Evolutionary conservation across 2,888 invertebrate species (phyloP), one percentile per base, ranked within the genome.

Genomic region (Linhomoeus sp.): DNA sequence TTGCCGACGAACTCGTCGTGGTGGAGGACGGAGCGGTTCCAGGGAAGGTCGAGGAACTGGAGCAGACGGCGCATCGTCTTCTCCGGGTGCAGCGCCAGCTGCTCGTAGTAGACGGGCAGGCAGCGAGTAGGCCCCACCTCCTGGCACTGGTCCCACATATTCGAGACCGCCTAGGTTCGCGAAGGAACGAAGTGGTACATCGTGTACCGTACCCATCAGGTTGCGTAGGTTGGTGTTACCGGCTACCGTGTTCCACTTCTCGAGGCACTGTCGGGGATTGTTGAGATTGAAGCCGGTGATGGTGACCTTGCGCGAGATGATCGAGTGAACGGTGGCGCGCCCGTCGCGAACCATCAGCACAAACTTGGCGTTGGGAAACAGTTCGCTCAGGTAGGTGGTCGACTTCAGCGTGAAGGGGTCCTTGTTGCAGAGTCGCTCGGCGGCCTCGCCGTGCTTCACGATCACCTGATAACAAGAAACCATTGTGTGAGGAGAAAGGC

Each of bases 321-420:
- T 90, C 53, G 92, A 94, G 72, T 97, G 92, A 51, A 92, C 92
- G 24, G 92, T 90, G 51, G 94, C 97, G 53, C 97, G 77, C 25
- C 94, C 94, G 68, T 97, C 97, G 53, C 97, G 79, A 58, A 94
- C 80, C 88, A 94, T 90, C 69, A 94, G 84, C 58, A 97, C 75
- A 71, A 90, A 97, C 71, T 92, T 92, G 49, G 90, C 81, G 66
- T 88, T 87, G 41, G 97, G 94, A 71, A 97, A 99, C 51, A 97
- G 74, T 65, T 85, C 81, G 53, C 83, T 77, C 59, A 99, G 79
- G 69, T 86, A 94, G 46, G 81, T 79, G 63, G 88, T 88, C 76
- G 88, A 88, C 72, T 92, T 92, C 56, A 97, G 76, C 49, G 90
- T 90, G 56, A 97, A 78, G 45, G 97, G 97, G 72, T 97, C 97